A percentile compares a stretch with the other conserved stretches of the same genome.
Conservation (phyloP, 92 coral and sea anemone genomes). For the Siderastrea siderea region DNA sequence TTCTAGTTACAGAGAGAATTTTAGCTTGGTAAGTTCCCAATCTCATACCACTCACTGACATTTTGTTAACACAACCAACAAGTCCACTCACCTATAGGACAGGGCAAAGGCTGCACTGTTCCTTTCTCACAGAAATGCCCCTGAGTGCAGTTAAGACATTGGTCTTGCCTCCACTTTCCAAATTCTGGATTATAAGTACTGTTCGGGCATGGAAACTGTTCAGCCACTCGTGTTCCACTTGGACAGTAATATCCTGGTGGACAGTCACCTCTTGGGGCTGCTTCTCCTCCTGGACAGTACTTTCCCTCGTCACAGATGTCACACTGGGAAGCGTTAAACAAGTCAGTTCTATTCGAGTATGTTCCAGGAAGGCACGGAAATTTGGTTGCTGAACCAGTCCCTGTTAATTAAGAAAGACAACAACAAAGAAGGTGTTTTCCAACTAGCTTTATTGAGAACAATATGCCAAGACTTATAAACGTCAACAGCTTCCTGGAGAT, state of each 20-base stretch:
- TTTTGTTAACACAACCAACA: too few species aligned
- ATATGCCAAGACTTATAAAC: too few species aligned
- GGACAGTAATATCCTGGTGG: slow-evolving; percentile 98
- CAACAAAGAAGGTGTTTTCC: too few species aligned
- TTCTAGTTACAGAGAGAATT: too few species aligned
- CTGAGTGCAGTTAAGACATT: slow-evolving; percentile 90
- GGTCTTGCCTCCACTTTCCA: slow-evolving; percentile 72
- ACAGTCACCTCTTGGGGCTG: slow-evolving; percentile 90
- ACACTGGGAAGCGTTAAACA: slow-evolving; percentile 93
- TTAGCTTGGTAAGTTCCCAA: too few species aligned
- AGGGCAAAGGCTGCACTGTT: slow-evolving; percentile 91
- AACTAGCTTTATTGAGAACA: too few species aligned
- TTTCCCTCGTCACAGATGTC: slow-evolving; percentile 86
- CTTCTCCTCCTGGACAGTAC: slow-evolving; percentile 99
- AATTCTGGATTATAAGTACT: slow-evolving; percentile 93
- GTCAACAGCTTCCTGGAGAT: too few species aligned
- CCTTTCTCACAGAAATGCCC: slow-evolving; percentile 99
- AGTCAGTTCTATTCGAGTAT: slow-evolving; percentile 89
- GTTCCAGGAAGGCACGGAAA: slow-evolving; percentile 99
- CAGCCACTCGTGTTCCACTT: slow-evolving; percentile 88
- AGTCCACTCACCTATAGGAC: slow-evolving; percentile 86
- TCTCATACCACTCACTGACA: too few species aligned
- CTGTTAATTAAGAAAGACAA: slow-evolving; percentile 29
- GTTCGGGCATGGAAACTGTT: slow-evolving; percentile 95
- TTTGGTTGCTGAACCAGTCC: slow-evolving; percentile 97